Base-by-base conservation (phyloP, 2,797 vertebrate genomes). In the Adelosebastes latens region DNA sequence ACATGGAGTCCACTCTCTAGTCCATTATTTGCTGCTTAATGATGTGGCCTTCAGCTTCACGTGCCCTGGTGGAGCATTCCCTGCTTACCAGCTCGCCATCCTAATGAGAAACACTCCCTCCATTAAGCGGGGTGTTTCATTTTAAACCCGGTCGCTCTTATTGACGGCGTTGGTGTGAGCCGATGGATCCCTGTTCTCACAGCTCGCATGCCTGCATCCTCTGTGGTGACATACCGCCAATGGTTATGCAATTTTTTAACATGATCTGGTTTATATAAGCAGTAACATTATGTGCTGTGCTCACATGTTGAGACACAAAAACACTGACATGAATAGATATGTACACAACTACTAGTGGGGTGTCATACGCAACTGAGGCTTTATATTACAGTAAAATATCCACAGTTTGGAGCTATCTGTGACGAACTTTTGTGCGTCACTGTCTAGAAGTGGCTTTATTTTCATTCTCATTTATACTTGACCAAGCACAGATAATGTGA, bases 121-220 rank as follows among this genome's bases (percentile, higher is more conserved):
- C 71, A 86, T 84, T 86, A 87, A 75, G 62, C 2, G 46, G 85
- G 89, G 89, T 92, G 90, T 93, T 92, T 93, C 90, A 92, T 93
- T 93, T 92, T 77, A 78, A 90, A 68, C 22, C 53, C 72, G 2
- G 69, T 69, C 56, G 9, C 6, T 81, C 52, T 70, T 32, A 42
- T 75, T 78, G 77, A 73, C 85, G 8, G 75, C 8, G 16, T 24
- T 20, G 84, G 87, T 87, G 91, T 79, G 83, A 77, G 85, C 62
- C 55, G 78, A 92, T 25, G 59, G 79, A 86, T 68, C 63, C 83
- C 86, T 27, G 80, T 29, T 74, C 74, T 75, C 76, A 16, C 78
- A 53, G 77, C 61, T 81, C 70, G 46, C 69, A 42, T 74, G 67
- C 62, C 42, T 13, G 16, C 39, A 29, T 76, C 70, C 52, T 65